phyloP scores from a whole-genome alignment of 2,113 vertebrate species.

The Lynx canadensis region DNA sequence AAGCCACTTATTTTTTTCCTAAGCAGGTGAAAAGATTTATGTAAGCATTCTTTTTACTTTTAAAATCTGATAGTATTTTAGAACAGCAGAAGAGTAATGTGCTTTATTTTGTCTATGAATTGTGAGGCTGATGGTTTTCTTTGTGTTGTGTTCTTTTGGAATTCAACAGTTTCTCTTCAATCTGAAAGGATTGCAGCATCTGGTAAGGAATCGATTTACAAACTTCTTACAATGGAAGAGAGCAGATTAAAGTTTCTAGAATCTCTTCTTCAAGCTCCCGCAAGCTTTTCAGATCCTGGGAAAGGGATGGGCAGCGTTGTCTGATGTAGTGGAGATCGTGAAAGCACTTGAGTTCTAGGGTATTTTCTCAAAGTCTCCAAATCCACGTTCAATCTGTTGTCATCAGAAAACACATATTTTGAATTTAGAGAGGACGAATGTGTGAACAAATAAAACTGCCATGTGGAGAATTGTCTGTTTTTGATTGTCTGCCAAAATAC shows the following conservation, averaged over 20 bases:
- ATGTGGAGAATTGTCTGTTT: constrained; percentile 61
- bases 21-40: constrained; percentile 77
- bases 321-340: constrained; percentile 73
- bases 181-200: constrained; percentile 72
- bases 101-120: constrained; percentile 81
- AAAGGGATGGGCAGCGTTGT: constrained; percentile 60
- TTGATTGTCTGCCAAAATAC: constrained; percentile 68
- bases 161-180: constrained; percentile 83
- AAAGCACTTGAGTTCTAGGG: constrained; percentile 16
- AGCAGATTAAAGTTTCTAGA: constrained; percentile 78
- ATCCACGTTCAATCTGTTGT: constrained; percentile 69
- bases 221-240: constrained; percentile 71
- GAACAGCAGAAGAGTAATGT: constrained; percentile 72
- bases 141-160: constrained; percentile 77
- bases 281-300: constrained; percentile 64
- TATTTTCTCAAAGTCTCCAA: constrained; percentile 74
- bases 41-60: constrained; percentile 66
- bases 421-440: constrained; percentile 56
- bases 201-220: constrained; percentile 79
- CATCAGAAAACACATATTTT: constrained; percentile 76
- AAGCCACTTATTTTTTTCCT: constrained; percentile 76
- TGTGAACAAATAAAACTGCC: constrained; percentile 46
- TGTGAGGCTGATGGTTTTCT: constrained; percentile 80
- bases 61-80: constrained; percentile 74
- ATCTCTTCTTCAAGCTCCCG: constrained; percentile 71